Evolutionary conservation across 2,113 vertebrate species (phyloP).

Genomic region (Orycteropus afer): DNA sequence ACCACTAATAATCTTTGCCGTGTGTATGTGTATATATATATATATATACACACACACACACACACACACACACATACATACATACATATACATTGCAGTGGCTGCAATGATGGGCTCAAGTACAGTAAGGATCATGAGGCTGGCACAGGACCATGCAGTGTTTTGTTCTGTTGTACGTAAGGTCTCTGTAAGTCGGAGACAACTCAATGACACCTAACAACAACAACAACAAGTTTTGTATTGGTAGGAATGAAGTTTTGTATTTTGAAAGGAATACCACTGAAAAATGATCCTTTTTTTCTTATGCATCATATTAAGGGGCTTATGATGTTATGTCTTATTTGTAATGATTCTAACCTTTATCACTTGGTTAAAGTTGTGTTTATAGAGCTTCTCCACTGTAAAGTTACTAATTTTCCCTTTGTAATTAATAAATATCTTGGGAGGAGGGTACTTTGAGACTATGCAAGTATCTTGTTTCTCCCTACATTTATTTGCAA

Average conservation of each 20-base stretch:
- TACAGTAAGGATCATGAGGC: too few species aligned
- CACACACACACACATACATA: too few species aligned
- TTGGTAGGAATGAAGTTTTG: background rate
- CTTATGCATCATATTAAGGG: background rate
- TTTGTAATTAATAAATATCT: background rate
- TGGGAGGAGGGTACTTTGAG: background rate
- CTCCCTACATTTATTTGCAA: background rate
- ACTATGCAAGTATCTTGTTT: background rate
- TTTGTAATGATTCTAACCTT: background rate
- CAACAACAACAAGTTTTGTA: too few species aligned
- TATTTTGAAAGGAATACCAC: background rate
- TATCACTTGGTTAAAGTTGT: background rate
- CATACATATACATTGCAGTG: too few species aligned
- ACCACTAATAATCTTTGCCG: too few species aligned
- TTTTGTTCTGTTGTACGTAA: too few species aligned
- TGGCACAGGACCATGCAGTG: too few species aligned
- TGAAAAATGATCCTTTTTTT: background rate
- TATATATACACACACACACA: too few species aligned
- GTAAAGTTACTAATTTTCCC: background rate
- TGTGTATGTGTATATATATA: too few species aligned
- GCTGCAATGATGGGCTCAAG: too few species aligned
- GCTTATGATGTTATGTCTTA: background rate
- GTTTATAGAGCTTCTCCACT: background rate
- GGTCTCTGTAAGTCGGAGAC: too few species aligned
- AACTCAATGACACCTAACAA: too few species aligned